Conservation (phyloP, 2,797 vertebrate genomes). For the Miichthys miiuy region DNA sequence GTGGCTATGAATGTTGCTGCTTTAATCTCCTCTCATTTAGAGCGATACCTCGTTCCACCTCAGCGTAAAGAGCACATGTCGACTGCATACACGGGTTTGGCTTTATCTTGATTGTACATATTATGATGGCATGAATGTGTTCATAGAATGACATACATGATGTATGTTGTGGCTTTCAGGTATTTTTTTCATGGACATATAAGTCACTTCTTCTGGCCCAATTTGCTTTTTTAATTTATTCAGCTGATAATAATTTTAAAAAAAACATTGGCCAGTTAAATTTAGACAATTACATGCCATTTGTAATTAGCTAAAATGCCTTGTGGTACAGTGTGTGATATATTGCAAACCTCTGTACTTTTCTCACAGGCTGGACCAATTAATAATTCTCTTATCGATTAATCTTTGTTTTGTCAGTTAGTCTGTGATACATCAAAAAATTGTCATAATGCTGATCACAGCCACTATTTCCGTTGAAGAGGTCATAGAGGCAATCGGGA, state of each 20-base stretch:
- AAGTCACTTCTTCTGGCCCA: background rate
- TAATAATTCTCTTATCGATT: background rate
- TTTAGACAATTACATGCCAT: background rate
- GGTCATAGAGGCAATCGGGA: too few species aligned
- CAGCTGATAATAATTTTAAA: background rate
- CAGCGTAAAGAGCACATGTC: conserved; percentile 53
- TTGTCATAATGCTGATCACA: background rate
- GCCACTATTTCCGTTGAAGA: too few species aligned
- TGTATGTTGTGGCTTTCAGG: conserved; percentile 19
- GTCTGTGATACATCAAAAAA: background rate
- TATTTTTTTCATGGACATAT: conserved; percentile 5
- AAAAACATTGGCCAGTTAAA: background rate
- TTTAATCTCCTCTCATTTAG: conserved; percentile 73
- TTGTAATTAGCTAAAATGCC: background rate
- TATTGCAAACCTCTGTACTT: background rate
- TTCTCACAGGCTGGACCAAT: background rate
- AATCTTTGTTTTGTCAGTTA: background rate
- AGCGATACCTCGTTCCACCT: conserved; percentile 48
- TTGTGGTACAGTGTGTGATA: background rate
- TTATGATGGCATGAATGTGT: conserved; percentile 13
- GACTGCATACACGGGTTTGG: conserved; percentile 18
- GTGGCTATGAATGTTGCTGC: conserved; percentile 37
- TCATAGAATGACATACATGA: conserved; percentile 34
- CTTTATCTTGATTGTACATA: conserved; percentile 49
- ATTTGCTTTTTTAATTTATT: conserved; percentile 17